These are phyloP conservation scores for Cremastinae sp. DNA, from an alignment of 2,888 invertebrate genomes.

Conservation along the genomic window DNA sequence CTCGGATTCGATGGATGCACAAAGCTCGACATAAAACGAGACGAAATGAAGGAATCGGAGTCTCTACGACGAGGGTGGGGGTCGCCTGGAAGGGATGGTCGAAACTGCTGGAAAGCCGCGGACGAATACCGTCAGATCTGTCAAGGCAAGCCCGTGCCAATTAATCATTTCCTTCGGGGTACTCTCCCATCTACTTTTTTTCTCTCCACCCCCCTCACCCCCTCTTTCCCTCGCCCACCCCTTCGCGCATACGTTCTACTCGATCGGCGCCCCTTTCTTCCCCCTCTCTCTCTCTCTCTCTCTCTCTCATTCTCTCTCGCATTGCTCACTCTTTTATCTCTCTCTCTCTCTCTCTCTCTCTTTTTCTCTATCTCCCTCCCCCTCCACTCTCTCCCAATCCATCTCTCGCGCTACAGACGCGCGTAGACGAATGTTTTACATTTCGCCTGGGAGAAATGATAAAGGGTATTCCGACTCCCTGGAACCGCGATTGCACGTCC, in stretches of 20 bases:
- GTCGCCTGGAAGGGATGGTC: slow-evolving; percentile 11
- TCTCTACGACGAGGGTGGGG: not conserved
- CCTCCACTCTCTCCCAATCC: slow-evolving; percentile 36
- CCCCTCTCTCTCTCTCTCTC: slow-evolving; percentile 41
- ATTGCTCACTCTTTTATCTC: slow-evolving; percentile 44
- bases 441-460: slow-evolving; percentile 22
- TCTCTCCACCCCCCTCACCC: slow-evolving; percentile 50
- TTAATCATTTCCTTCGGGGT: slow-evolving; percentile 73
- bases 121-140: slow-evolving; percentile 68
- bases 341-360: slow-evolving; percentile 44
- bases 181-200: slow-evolving; percentile 63
- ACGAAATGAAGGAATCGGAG: slow-evolving; percentile 44
- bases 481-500: slow-evolving; percentile 17
- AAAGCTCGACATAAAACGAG: slow-evolving; percentile 57
- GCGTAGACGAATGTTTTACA: slow-evolving; percentile 54
- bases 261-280: slow-evolving; percentile 45
- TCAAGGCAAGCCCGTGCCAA: slow-evolving; percentile 71
- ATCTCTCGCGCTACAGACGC: slow-evolving; percentile 33
- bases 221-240: slow-evolving; percentile 9
- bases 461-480: not conserved
- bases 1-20: slow-evolving; percentile 51
- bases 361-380: slow-evolving; percentile 40
- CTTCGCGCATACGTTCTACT: slow-evolving; percentile 33
- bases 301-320: slow-evolving; percentile 25
- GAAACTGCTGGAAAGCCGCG: slow-evolving; percentile 50